Evolutionary conservation across 2,888 invertebrate genomes (phyloP), one percentile per base, ranked within the genome.

Genomic region (Digitonthophagus gazella): DNA sequence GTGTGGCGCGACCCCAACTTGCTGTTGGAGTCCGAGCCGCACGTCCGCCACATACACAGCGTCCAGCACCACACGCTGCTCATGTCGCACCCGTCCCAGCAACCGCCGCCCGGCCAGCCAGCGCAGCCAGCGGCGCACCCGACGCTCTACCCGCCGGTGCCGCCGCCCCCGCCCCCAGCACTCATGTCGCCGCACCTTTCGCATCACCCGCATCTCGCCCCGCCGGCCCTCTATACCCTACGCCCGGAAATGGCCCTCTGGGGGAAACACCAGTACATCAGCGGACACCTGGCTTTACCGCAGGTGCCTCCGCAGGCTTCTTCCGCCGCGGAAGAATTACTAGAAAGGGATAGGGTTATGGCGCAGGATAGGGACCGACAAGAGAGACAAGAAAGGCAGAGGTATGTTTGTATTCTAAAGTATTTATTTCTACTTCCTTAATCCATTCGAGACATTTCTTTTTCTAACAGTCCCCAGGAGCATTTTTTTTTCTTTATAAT

Each of bases 341-440:
- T 85, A 70, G 86, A 86, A 74, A 72, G 83, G 58, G 84, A 83
- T 83, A 84, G 82, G 67, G 87, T 85, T 71, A 85, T 86, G 70
- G 84, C 85, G 65, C 88, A 86, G 78, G 88, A 89, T 76, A 86
- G 90, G 81, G 89, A 89, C 81, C 85, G 89, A 81, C 87, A 79
- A 66, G 89, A 90, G 83, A 86, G 89, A 81, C 87, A 79, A 66
- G 89, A 90, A 83, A 86, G 90, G 83, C 86, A 89, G 79, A 86
- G 90, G 90, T 90, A 78, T 85, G 86, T 82, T 65, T 11, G 6
- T 5, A 61, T 61, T 61, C 5, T 61, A 18, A 61, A 6, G 18
- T 18, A 1, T 61, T 11, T 18, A 61, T 61, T 19, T 5, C 3
- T 11, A 15, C 20, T 16, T 61, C 15, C 20, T 18, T 61, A 19